Evolutionary conservation across 2,113 vertebrate species (phyloP).

Genomic region (Grammatotria lemairii): DNA sequence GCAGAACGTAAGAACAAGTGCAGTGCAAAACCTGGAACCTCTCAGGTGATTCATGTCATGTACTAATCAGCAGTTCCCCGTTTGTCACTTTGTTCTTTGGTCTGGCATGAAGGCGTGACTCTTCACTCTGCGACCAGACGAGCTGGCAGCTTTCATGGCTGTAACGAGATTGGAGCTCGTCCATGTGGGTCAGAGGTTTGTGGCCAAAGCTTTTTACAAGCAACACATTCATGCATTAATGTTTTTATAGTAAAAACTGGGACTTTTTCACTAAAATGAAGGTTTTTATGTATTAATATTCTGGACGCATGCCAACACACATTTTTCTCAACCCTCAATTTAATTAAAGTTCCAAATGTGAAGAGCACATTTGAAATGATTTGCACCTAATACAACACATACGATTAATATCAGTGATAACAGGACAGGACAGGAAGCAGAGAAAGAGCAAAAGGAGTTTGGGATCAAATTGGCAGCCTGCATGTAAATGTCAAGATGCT

Average conservation of each 20-base stretch:
- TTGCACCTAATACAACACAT: background rate
- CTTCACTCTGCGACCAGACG: background rate
- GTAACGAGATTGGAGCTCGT: constrained; percentile 15
- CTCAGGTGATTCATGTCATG: background rate
- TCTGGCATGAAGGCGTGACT: background rate
- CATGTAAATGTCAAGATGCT: background rate
- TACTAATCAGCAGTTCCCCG: background rate
- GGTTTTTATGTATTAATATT: background rate
- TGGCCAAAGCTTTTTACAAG: background rate
- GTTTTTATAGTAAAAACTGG: background rate
- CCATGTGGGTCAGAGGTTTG: background rate
- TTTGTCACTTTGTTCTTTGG: background rate
- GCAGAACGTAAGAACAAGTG: background rate
- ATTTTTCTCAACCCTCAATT: background rate
- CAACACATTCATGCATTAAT: background rate
- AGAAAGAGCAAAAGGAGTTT: background rate
- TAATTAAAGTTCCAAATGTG: background rate
- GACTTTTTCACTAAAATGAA: background rate
- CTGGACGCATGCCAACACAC: background rate
- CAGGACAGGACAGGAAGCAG: background rate
- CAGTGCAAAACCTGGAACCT: background rate
- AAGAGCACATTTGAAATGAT: background rate
- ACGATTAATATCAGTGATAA: background rate
- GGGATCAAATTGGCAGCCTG: background rate
- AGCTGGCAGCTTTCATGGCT: background rate